These are phyloP conservation scores for Neopipo cinnamomea DNA, from an alignment of 2,113 vertebrate species.

Conservation along the genomic window DNA sequence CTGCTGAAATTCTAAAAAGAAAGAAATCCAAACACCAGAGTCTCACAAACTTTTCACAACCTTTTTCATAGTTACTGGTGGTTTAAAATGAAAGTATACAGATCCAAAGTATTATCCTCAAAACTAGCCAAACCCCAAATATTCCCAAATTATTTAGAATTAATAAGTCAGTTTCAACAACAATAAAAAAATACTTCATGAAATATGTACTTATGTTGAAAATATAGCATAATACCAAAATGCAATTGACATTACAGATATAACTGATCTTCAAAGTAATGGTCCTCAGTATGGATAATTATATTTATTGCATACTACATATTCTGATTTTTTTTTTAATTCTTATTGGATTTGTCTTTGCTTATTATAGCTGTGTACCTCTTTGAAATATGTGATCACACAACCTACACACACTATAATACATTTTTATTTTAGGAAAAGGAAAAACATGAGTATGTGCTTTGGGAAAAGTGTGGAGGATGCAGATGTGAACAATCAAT, in stretches of 20 bases:
- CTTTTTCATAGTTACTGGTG: not conserved
- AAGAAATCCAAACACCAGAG: rapidly evolving
- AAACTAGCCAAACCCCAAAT: not conserved
- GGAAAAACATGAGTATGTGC: rapidly evolving
- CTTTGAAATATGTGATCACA: not conserved
- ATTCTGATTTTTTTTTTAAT: not conserved
- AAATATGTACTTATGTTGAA: not conserved
- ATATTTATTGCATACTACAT: not conserved
- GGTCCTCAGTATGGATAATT: not conserved
- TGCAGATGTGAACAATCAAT: not conserved
- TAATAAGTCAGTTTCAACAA: not conserved
- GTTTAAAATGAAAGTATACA: not conserved
- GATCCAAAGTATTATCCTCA: not conserved
- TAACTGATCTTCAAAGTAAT: not conserved
- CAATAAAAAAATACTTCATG: not conserved
- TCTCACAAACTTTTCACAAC: not conserved
- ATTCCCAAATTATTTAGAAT: not conserved
- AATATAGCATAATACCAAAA: not conserved
- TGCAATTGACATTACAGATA: not conserved
- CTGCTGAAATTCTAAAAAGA: not conserved
- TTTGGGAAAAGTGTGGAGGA: not conserved
- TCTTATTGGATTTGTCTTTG: not conserved
- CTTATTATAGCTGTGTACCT: not conserved
- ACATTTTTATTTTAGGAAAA: not conserved
- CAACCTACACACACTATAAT: not conserved